Conservation (phyloP, 1,140 invertebrate species). For the Cydia strobilella region DNA sequence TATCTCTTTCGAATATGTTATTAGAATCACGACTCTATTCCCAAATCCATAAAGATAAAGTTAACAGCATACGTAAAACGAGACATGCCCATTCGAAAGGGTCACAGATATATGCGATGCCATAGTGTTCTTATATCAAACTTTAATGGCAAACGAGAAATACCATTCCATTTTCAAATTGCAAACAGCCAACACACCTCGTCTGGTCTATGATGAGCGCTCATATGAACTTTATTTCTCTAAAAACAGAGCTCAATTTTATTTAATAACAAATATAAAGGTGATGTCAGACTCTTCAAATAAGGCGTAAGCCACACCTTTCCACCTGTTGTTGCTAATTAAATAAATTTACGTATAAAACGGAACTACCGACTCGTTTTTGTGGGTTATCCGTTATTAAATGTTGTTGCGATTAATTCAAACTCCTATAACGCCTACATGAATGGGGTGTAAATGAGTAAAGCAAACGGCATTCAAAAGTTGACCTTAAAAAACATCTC, state of each 20-base stretch:
- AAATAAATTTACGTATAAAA: constrained; percentile 30
- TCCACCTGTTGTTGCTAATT: constrained; percentile 23
- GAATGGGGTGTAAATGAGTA: neutral
- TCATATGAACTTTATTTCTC: neutral
- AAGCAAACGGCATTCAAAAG: neutral
- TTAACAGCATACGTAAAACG: neutral
- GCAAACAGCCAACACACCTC: constrained; percentile 32
- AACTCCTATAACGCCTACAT: neutral
- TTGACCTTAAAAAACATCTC: neutral
- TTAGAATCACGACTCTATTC: neutral
- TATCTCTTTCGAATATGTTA: neutral
- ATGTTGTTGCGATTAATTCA: constrained; percentile 20
- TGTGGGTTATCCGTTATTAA: constrained; percentile 30
- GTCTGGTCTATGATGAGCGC: neutral
- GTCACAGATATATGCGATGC: neutral
- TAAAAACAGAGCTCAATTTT: constrained; percentile 8
- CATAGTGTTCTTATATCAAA: constrained; percentile 35
- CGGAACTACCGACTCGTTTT: constrained; percentile 14
- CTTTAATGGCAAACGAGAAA: constrained; percentile 44
- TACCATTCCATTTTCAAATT: constrained; percentile 50
- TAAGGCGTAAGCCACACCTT: constrained; percentile 21
- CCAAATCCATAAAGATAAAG: neutral
- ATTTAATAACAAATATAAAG: constrained; percentile 13
- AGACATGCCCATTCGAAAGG: neutral
- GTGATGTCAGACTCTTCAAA: constrained; percentile 21